phyloP scores from a whole-genome alignment of 2,113 vertebrate genomes.

The Oncorhynchus gorbuscha region DNA sequence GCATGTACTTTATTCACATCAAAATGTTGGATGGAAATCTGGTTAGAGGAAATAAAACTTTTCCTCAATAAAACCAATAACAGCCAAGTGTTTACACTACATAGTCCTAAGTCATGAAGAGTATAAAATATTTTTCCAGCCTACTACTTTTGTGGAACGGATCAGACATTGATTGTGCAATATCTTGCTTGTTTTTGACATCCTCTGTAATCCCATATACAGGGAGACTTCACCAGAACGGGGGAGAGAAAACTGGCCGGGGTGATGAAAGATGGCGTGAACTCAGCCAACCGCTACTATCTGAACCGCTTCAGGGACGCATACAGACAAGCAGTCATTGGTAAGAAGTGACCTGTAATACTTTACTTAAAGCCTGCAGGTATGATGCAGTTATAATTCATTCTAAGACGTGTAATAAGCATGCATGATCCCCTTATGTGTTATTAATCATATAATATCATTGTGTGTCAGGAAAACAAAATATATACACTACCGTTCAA shows the following conservation, averaged over 20 bases:
- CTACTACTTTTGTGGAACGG: too few species aligned
- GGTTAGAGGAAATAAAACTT: too few species aligned
- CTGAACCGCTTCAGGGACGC: slow-evolving; percentile 96
- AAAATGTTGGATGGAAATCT: too few species aligned
- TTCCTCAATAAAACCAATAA: too few species aligned
- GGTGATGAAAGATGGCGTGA: slow-evolving; percentile 98
- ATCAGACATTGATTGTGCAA: neutral
- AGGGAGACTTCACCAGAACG: slow-evolving; percentile 98
- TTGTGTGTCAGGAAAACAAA: neutral
- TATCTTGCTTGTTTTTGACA: neutral
- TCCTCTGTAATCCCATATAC: slow-evolving; percentile 19
- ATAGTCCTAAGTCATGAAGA: too few species aligned
- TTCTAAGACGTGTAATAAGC: too few species aligned
- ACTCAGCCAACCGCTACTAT: slow-evolving; percentile 98
- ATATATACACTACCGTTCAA: too few species aligned
- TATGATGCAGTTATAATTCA: neutral
- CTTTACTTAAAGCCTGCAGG: neutral
- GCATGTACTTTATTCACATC: too few species aligned
- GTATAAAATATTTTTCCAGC: too few species aligned
- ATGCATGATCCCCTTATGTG: too few species aligned
- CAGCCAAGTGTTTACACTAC: too few species aligned
- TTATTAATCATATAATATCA: too few species aligned
- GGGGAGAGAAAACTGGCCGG: slow-evolving; percentile 95
- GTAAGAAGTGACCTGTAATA: slow-evolving; percentile 66
- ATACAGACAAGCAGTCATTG: slow-evolving; percentile 97